Base-by-base conservation (phyloP, 2,888 invertebrate genomes). In the Cyclophora punctaria region DNA sequence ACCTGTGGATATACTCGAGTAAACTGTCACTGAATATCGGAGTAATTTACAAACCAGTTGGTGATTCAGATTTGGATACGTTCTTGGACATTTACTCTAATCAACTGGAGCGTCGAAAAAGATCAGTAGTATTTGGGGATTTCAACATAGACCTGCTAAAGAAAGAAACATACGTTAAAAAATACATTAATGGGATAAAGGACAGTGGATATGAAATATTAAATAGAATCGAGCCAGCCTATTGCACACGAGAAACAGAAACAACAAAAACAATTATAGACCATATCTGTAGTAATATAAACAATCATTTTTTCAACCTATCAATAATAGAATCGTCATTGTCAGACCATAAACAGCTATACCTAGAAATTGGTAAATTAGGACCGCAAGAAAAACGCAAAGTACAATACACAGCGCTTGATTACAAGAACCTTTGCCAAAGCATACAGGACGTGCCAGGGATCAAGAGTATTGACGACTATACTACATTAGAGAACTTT, bases 281-380 rank as follows among this genome's bases (percentile, higher is more conserved):
- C 34, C 57, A 62, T 48, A 45, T 57, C 3, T 50, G 45, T 42
- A 53, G 57, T 7, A 55, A 60, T 45, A n/a, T 60, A 7, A 45
- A 47, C 6, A 48, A 58, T 5, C 35, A 56, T 6, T 6, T 7
- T 4, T 49, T 51, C 34, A 47, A 51, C 33, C n/a, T 45, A 5
- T 40, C 34, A 48, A 48, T 60, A 6, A 53, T 60, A 5, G 61
- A 64, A n/a, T 60, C 64, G 4, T 4, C 53, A 1, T 34, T 63
- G n/a, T 59, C 58, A 3, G 60, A 60, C 7, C 42, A 42, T 7
- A 42, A 42, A 42, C 42, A 42, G 7, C 7, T 48, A 4, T 42
- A 42, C 7, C 7, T 42, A 7, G 42, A 42, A 42, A 42, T 42
- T 4, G 7, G 3, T 7, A 42, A 42, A 7, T 7, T 7, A 42